Base-by-base conservation (phyloP, 2,113 vertebrate species). In the Bubo blakistoni region DNA sequence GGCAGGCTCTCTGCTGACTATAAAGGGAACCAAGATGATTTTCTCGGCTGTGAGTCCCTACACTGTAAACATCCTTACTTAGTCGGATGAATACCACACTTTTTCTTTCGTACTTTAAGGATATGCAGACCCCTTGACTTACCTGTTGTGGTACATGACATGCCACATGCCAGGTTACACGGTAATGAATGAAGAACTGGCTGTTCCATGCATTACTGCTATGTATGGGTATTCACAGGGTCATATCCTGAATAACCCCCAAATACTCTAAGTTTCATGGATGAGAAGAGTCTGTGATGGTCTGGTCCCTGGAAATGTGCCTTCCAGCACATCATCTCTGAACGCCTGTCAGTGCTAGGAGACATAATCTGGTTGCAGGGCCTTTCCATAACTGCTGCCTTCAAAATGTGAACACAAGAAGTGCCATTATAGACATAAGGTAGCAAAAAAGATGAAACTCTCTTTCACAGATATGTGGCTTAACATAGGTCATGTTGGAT, bases 171-270 rank as follows among this genome's bases (percentile, higher is more conserved):
- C 10, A 46, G 32, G 36, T 59, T 61, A 27, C 14, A 14, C 25
- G 34, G 36, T 26, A 66, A n/a, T 2, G 5, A 54, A 52, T 9
- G 40, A 93, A 36, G 14, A 61, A 10, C 11, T 57, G n/a, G 4
- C 4, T 81, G 18, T 14, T 83, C 17, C 0, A 0, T 36, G 38
- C 11, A 14, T 26, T 65, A 36, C n/a, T 67, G 11, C 16, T 34
- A 2, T 26, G 14, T 19, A n/a, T 46, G 42, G 9, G 8, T 51
- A 58, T 63, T 9, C 36, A 63, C 6, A 16, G 5, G 15, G 12
- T 7, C 36, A n/a, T 46, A 62, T 17, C 4, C 32, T 92, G 44
- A 83, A 63, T 54, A 58, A 70, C 7, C 6, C 18, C 11, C 8
- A 47, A 34, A 22, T 70, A 7, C 38, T 52, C 34, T 46, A 79